Percentiles rank a stretch among this genome's conserved stretches.
phyloP scores from a whole-genome alignment of 2,888 invertebrate species.

The Heteromyza rotundicornis region DNA sequence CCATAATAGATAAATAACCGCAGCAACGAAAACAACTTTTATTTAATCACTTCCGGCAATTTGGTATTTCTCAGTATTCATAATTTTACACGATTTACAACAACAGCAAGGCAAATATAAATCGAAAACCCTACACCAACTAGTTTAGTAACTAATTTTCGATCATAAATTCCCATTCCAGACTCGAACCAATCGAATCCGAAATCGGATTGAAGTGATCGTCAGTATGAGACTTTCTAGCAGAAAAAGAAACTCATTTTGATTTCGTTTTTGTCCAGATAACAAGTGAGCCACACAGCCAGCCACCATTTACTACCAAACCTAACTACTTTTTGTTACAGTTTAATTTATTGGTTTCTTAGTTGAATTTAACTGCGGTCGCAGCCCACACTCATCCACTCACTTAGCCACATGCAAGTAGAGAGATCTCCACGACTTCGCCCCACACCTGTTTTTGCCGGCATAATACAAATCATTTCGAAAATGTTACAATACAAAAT shows the following conservation, averaged over 20 bases:
- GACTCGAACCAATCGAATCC: too few species aligned
- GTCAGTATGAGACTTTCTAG: too few species aligned
- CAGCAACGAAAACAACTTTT: conserved; percentile 22
- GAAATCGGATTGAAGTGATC: too few species aligned
- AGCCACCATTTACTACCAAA: too few species aligned
- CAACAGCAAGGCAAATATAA: neutral
- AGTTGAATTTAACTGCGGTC: neutral
- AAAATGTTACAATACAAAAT: neutral
- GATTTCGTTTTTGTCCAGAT: too few species aligned
- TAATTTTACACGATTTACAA: neutral
- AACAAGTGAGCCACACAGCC: neutral
- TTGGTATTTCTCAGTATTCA: conserved; percentile 48
- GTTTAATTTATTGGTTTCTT: neutral
- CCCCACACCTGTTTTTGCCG: too few species aligned
- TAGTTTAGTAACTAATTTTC: too few species aligned
- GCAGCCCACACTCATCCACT: neutral
- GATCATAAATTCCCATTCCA: too few species aligned
- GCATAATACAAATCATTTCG: too few species aligned
- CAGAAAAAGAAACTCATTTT: too few species aligned
- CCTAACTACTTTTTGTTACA: neutral
- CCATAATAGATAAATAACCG: conserved; percentile 5
- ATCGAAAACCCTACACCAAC: too few species aligned
- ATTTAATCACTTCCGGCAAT: conserved; percentile 55
- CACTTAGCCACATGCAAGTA: neutral
- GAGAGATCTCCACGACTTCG: neutral